phyloP scores from a whole-genome alignment of 2,888 invertebrate genomes.

The Coleophora deauratella region DNA sequence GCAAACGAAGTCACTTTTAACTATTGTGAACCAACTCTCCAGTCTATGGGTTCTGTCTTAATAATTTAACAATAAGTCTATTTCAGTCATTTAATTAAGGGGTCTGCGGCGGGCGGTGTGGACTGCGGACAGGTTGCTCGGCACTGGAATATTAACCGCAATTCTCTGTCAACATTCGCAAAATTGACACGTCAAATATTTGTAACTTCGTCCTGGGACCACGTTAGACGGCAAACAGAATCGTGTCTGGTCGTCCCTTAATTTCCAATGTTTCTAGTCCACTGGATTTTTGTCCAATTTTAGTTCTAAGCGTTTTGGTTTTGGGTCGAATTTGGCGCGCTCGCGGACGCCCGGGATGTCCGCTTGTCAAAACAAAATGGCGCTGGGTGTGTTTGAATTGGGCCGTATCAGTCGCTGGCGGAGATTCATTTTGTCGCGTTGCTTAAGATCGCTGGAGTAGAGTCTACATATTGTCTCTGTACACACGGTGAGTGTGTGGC shows the following conservation, averaged over 20 bases:
- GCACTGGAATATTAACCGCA: conserved; percentile 72
- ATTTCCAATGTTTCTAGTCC: conserved; percentile 69
- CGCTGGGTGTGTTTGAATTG: conserved; percentile 72
- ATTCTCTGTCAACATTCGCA: conserved; percentile 74
- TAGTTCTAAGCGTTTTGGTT: conserved; percentile 30
- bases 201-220: conserved; percentile 73
- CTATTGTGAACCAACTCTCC: no score
- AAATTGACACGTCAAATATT: conserved; percentile 76
- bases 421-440: conserved; percentile 74
- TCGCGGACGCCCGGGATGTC: conserved; percentile 40
- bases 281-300: conserved; percentile 27
- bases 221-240: conserved; percentile 73
- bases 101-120: conserved; percentile 37
- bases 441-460: conserved; percentile 64
- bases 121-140: conserved; percentile 48
- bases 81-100: conserved; percentile 70
- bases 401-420: conserved; percentile 72
- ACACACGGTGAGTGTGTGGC: conserved; percentile 68
- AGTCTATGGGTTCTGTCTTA: conserved; percentile 20
- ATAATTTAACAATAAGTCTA: conserved; percentile 65
- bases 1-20: no score
- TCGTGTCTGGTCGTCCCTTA: conserved; percentile 73
- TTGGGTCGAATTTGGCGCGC: conserved; percentile 41
- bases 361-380: conserved; percentile 73
- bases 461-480: conserved; percentile 70